Evolutionary conservation across 2,888 invertebrate species (phyloP), one percentile per base, ranked within the genome.

Genomic region (Drosophila neoperkinsi): DNA sequence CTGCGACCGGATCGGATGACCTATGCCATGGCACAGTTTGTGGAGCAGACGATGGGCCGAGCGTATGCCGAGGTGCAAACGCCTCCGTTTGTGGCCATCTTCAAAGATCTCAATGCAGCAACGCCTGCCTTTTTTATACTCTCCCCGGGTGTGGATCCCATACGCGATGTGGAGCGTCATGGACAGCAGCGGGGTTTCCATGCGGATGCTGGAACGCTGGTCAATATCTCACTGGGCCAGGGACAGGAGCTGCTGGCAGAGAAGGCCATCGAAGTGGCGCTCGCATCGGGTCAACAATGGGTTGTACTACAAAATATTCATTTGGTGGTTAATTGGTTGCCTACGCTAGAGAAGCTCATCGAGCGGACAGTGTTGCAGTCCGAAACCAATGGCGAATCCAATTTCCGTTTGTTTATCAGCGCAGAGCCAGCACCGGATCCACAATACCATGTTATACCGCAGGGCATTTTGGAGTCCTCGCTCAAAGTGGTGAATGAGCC

Each of bases 401-500:
- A 94, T 10, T 96, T 91, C 77, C 94, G 96, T 65, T 94, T 99
- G 60, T 99, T 96, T 90, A 94, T 99, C 77, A 98, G 97, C 91
- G 98, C 98, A 2, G 99, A 99, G 91, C 97, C 99, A 0, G 96
- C 97, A 0, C 94, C 95, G 0, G 95, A 96, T 91, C 95, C 97
- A 0, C 94, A 94, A 31, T 94, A 94, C 77, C 95, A 95, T 81
- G 95, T 96, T 9, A 95, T 96, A 73, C 96, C 95, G 0, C 96
- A 98, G 94, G 99, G 99, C 46, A 97, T 99, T 82, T 93, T 99
- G 53, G 98, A 99, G 92, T 96, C 98, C 0, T 97, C 98, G 0
- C 97, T 99, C 86, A 99, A 99, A 94, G 98, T 99, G 72, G 98
- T 99, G 3, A 99, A 99, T 90, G 99, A 99, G 93, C 98, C 99